phyloP scores from a whole-genome alignment of 2,888 invertebrate genomes.

The Ichneumoninae sp. region DNA sequence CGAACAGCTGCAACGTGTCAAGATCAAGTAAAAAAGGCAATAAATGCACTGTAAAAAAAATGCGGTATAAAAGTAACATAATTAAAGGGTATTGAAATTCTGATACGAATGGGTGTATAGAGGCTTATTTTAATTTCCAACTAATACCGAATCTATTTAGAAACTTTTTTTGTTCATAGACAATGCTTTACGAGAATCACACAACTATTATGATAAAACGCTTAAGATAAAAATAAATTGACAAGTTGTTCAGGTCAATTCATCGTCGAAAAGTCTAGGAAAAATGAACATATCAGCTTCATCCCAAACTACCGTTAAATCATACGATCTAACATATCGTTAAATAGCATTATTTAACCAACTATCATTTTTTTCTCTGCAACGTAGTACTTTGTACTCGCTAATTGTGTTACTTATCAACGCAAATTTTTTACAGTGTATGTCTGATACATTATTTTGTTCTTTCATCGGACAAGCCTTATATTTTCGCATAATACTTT shows the following conservation, averaged over 20 bases:
- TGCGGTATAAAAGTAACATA: neutral
- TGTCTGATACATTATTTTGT: neutral
- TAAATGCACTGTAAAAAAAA: neutral
- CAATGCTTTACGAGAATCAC: neutral
- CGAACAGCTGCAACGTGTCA: neutral
- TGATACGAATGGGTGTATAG: neutral
- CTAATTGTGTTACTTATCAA: neutral
- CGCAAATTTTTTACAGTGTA: neutral
- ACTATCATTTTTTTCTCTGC: neutral
- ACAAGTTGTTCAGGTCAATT: neutral
- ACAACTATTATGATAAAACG: too few relatives aligned
- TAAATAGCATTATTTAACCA: too few relatives aligned
- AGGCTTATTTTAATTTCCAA: too few relatives aligned
- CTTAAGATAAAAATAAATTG: neutral
- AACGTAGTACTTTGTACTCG: neutral
- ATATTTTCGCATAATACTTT: constrained; percentile 16
- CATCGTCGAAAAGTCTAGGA: neutral
- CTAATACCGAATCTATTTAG: too few relatives aligned
- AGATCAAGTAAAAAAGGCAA: neutral
- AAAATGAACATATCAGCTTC: too few relatives aligned
- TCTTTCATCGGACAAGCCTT: neutral
- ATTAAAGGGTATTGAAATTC: neutral
- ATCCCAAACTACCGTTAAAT: too few relatives aligned
- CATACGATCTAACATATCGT: too few relatives aligned
- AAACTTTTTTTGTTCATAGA: neutral